Percentiles rank a stretch among this genome's conserved stretches.
Evolutionary conservation across 2,797 vertebrate genomes (phyloP).

Genomic region (Mormyrops attenuatus): DNA sequence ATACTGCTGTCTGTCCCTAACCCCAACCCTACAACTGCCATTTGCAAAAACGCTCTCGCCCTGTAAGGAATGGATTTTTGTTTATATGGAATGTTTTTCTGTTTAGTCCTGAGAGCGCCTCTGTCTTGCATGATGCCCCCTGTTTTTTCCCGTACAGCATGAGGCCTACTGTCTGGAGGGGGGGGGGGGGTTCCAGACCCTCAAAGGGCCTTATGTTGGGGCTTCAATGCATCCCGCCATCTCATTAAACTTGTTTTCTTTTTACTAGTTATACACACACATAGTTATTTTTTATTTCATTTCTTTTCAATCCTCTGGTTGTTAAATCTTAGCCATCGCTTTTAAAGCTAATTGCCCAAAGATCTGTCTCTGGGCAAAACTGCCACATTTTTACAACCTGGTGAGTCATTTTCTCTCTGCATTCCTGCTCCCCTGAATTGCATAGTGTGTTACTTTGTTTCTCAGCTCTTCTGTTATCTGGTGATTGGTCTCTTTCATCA

Average conservation of each 20-base stretch:
- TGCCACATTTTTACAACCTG: not conserved
- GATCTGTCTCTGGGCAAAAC: not conserved
- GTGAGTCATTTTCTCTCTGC: not conserved
- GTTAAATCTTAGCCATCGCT: not conserved
- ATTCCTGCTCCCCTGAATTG: not conserved
- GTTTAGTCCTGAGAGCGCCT: not conserved
- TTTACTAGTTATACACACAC: not conserved
- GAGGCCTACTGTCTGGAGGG: not conserved
- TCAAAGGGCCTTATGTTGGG: not conserved
- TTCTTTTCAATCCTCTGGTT: not conserved
- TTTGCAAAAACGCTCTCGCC: not conserved
- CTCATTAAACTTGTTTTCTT: constrained; percentile 3
- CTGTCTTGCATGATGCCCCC: not conserved
- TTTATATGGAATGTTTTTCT: not conserved
- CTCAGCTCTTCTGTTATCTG: not conserved
- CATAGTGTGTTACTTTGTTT: not conserved
- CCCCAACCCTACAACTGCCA: not conserved
- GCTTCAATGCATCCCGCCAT: not conserved
- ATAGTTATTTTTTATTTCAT: not conserved
- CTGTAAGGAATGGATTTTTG: not conserved
- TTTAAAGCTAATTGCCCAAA: not conserved
- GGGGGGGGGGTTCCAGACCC: not conserved
- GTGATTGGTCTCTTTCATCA: not conserved
- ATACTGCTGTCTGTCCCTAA: not conserved
- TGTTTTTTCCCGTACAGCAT: not conserved